A percentile compares a stretch with the other conserved stretches of the same genome.
phyloP scores from a whole-genome alignment of 2,113 vertebrate genomes.

The Labeo rohita region DNA sequence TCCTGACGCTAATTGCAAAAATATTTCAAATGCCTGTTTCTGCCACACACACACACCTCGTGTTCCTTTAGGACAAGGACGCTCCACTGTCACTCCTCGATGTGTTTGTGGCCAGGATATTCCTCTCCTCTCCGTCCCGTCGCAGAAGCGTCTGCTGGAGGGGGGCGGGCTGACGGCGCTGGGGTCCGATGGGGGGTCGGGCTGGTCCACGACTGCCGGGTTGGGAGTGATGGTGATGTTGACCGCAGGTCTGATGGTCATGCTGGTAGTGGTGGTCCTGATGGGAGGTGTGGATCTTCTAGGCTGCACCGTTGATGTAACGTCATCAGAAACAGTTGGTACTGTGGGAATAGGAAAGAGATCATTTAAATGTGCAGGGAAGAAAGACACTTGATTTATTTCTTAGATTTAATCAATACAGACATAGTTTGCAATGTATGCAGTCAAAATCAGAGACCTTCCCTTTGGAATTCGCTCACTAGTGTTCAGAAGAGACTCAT shows the following conservation, averaged over 20 bases:
- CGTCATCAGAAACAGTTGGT: conserved; percentile 86
- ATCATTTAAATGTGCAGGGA: neutral
- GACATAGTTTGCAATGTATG: neutral
- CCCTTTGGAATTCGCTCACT: too few species aligned
- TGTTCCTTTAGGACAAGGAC: conserved; percentile 97
- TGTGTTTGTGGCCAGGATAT: conserved; percentile 97
- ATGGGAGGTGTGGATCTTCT: conserved; percentile 80
- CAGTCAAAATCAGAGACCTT: neutral
- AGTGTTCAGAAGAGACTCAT: too few species aligned
- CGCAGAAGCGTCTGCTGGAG: conserved; percentile 91
- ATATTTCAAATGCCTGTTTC: neutral
- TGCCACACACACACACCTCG: conserved; percentile 77
- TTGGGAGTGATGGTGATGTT: conserved; percentile 79
- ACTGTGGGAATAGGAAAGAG: conserved; percentile 71
- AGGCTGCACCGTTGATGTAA: conserved; percentile 79
- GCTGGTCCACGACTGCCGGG: conserved; percentile 79
- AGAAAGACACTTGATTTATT: neutral
- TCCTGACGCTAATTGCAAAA: neutral
- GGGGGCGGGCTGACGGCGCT: conserved; percentile 85
- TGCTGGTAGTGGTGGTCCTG: conserved; percentile 77
- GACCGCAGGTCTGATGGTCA: conserved; percentile 76
- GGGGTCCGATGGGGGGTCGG: conserved; percentile 80
- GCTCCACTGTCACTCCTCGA: conserved; percentile 89
- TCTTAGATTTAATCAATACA: neutral
- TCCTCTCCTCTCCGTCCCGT: conserved; percentile 82